Percentiles rank a stretch among this genome's conserved stretches.
Evolutionary conservation across 2,113 vertebrate genomes (phyloP).

Genomic region (Myxocyprinus asiaticus): DNA sequence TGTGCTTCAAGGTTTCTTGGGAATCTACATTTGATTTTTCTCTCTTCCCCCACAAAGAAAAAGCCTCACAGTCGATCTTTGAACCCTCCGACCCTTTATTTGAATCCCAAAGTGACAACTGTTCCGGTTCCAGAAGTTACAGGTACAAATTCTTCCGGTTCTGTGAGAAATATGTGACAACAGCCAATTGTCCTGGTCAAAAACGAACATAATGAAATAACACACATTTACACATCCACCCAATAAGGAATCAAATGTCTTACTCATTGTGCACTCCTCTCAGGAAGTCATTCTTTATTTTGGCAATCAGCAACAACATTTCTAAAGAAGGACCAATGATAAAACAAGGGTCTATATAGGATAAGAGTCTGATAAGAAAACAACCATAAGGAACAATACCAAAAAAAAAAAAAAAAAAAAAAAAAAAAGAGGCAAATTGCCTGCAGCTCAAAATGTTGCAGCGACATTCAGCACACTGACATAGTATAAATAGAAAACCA

Average conservation of each 20-base stretch:
- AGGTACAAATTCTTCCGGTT: neutral
- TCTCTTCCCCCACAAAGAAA: no score
- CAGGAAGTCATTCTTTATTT: conserved; percentile 29
- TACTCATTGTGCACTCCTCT: conserved; percentile 24
- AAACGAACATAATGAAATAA: conserved; percentile 47
- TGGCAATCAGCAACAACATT: conserved; percentile 9
- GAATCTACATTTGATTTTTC: no score
- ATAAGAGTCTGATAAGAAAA: neutral
- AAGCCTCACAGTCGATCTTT: no score
- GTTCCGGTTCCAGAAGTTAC: neutral
- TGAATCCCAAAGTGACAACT: neutral
- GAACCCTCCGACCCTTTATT: neutral
- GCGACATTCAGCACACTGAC: no score
- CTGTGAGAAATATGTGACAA: conserved; percentile 39
- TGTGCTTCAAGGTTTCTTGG: no score
- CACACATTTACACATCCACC: conserved; percentile 5
- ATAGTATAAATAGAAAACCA: no score
- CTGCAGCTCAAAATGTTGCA: neutral
- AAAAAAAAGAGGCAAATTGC: neutral
- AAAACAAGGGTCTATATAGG: neutral
- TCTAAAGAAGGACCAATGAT: conserved; percentile 20
- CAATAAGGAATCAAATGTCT: conserved; percentile 16
- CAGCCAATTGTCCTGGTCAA: conserved; percentile 42
- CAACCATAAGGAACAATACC: neutral
- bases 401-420: neutral